Evolutionary conservation across 2,888 invertebrate species (phyloP), one percentile per base, ranked within the genome.

Genomic region (Nomada fucata): DNA sequence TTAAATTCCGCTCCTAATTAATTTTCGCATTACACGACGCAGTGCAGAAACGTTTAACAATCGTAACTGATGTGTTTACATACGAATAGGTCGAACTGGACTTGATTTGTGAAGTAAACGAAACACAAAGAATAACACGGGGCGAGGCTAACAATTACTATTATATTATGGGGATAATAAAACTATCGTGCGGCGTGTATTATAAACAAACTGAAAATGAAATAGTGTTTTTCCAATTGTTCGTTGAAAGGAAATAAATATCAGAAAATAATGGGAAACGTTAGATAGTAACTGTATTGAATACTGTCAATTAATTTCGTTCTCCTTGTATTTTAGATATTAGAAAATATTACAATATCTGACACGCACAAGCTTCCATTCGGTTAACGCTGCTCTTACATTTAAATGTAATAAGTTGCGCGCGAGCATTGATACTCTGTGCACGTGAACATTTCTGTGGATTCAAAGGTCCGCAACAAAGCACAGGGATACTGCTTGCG

Each of bases 381-480:
- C 5, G 44, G 23, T 68, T 26, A 44, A 52, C 64, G 18, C 42
- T 57, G 42, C 10, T 15, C 18, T 55, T 26, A 18, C 44, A 26
- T 26, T 26, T 36, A 15, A 18, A 18, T 44, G 29, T 63, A 47
- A 29, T 3, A 26, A 44, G 59, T 20, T 69, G 74, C 55, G 70
- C 74, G 69, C 60, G 52, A 71, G 67, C 76, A 82, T 82, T 60
- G 76, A 73, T 73, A 73, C 73, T 70, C 20, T 18, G 20, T n/a
- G 52, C 65, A 55, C 44, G 47, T 63, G 55, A 78, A 52, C 47
- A 79, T 88, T 82, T 63, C 86, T 80, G 88, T 89, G 88, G 89
- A 80, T 85, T 88, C 88, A 65, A 70, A 53, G 18, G 71, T 29
- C 71, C 70, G 83, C 86, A 89, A 89, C 78, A 82, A 88, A 76